These are phyloP conservation scores for Spongia lamella DNA, from an alignment of 37 sponge, comb jelly and placozoan genomes.

Conservation along the genomic window DNA sequence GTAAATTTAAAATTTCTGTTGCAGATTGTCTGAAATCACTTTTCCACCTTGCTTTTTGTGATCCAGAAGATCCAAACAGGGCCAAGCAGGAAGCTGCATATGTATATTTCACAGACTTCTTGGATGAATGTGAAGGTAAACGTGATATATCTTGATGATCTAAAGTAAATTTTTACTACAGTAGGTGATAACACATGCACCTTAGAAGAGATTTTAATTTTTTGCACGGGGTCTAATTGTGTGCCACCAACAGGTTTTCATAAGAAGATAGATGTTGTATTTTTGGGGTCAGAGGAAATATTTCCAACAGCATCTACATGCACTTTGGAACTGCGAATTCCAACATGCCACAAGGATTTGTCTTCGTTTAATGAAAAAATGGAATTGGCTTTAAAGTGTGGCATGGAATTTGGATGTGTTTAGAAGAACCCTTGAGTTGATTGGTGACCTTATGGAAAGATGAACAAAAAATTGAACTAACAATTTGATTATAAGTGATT, in stretches of 20 bases:
- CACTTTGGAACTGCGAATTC: no score
- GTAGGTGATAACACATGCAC: neutral
- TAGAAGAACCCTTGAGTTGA: no score
- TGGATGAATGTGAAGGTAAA: slow-evolving; percentile 49
- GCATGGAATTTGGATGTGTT: no score
- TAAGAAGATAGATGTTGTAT: neutral
- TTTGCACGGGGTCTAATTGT: slow-evolving; percentile 20
- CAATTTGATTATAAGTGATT: no score
- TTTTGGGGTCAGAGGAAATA: neutral
- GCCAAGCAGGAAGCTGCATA: slow-evolving; percentile 3
- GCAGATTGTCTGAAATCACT: slow-evolving; percentile 9
- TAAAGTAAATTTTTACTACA: neutral
- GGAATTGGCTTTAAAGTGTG: no score
- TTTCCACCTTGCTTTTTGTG: neutral
- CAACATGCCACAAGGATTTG: no score
- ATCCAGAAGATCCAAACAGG: neutral
- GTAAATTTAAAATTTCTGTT: neutral
- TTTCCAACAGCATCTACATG: no score
- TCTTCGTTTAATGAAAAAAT: no score
- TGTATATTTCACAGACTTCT: slow-evolving; percentile 39
- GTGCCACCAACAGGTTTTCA: slow-evolving; percentile 37
- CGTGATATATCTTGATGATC: neutral
- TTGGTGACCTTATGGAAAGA: no score
- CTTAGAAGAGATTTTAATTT: slow-evolving; percentile 30
- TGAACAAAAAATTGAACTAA: no score